A percentile compares a stretch with the other conserved stretches of the same genome.
These are phyloP conservation scores for Parasteatoda tepidariorum DNA, from an alignment of 1,140 invertebrate genomes.

Conservation along the genomic window DNA sequence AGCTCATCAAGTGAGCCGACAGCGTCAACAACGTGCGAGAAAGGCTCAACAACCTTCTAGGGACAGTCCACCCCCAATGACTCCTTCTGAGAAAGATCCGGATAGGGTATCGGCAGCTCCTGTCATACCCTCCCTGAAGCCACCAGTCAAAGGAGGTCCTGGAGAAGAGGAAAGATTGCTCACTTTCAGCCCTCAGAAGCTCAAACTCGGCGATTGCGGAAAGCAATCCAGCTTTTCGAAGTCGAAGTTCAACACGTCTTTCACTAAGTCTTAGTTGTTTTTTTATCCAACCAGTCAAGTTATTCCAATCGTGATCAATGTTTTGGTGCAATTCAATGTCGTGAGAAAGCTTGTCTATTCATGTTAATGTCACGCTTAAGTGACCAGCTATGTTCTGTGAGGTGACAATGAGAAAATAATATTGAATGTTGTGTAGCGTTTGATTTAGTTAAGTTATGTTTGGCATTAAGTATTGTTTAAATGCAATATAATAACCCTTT, in stretches of 20 bases:
- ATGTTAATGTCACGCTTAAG: too few relatives aligned
- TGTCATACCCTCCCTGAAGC: background rate
- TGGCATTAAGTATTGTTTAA: too few relatives aligned
- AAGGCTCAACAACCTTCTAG: conserved; percentile 24
- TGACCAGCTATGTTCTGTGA: too few relatives aligned
- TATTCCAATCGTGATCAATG: too few relatives aligned
- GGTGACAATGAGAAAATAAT: too few relatives aligned
- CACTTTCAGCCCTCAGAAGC: conserved; percentile 42
- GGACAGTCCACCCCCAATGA: conserved; percentile 26
- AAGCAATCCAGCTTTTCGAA: conserved; percentile 51
- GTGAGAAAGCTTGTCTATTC: too few relatives aligned
- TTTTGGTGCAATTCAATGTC: too few relatives aligned
- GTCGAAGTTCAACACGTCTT: conserved; percentile 39
- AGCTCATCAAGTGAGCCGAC: conserved; percentile 48
- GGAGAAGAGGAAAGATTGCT: conserved; percentile 18
- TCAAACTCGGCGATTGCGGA: conserved; percentile 47
- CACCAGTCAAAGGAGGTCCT: background rate
- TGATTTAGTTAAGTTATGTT: too few relatives aligned
- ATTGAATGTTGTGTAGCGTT: too few relatives aligned
- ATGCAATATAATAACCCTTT: too few relatives aligned
- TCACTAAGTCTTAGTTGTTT: conserved; percentile 44
- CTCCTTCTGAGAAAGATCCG: conserved; percentile 34
- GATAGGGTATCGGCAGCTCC: background rate
- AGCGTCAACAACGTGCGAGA: conserved; percentile 53
- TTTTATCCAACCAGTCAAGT: too few relatives aligned